These are phyloP conservation scores for Lasioglossum leucozonium DNA, from an alignment of 2,888 invertebrate genomes.

Conservation along the genomic window DNA sequence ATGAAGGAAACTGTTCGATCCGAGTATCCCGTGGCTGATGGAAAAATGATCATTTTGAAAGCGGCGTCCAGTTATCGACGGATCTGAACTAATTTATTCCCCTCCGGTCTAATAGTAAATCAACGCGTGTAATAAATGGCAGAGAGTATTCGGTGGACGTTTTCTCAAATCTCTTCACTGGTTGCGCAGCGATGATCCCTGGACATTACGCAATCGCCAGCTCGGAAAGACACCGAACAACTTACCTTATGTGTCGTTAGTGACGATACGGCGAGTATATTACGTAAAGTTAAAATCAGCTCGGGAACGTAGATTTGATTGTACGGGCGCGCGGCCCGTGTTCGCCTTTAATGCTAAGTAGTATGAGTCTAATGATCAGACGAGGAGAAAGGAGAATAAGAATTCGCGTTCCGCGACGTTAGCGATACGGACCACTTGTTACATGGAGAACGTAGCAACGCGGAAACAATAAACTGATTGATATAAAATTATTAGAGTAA, in stretches of 20 bases:
- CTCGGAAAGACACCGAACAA: slow-evolving; percentile 41
- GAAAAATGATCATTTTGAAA: background rate
- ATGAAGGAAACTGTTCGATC: background rate
- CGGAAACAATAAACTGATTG: background rate
- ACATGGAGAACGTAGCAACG: background rate
- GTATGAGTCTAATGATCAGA: slow-evolving; percentile 36
- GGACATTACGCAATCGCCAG: slow-evolving; percentile 32
- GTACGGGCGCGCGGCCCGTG: background rate
- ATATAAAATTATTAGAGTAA: no score
- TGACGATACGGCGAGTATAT: slow-evolving; percentile 12
- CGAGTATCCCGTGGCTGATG: background rate
- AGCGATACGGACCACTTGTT: background rate
- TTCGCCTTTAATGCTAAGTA: slow-evolving; percentile 21
- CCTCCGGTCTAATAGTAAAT: background rate
- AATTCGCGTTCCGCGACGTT: background rate
- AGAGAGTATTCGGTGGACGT: slow-evolving; percentile 11
- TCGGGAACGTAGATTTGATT: background rate
- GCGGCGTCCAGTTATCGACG: no score
- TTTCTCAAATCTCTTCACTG: slow-evolving; percentile 31
- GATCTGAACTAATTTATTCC: background rate
- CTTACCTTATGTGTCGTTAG: slow-evolving; percentile 29
- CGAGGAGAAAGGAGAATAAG: slow-evolving; percentile 25
- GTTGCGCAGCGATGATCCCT: slow-evolving; percentile 36
- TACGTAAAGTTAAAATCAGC: slow-evolving; percentile 50
- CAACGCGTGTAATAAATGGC: slow-evolving; percentile 21